Base-by-base conservation (phyloP, 2,797 vertebrate genomes). In the Malacoraja senta region DNA sequence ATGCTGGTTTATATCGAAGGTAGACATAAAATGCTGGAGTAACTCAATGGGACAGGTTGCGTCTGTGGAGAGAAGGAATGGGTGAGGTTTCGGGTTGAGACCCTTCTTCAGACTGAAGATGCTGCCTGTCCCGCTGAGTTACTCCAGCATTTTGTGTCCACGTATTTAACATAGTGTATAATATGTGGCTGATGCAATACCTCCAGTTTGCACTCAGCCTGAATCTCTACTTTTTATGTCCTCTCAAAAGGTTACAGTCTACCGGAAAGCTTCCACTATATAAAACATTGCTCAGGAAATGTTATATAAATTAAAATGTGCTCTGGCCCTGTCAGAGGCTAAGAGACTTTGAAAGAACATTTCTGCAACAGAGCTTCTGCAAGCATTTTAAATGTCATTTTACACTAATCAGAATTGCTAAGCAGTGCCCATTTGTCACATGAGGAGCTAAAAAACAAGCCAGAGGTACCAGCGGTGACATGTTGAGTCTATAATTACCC, bases 301-400 rank as follows among this genome's bases (percentile, higher is more conserved):
- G 81, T 84, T 84, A 68, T 63, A n/a, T 88, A 88, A 88, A 68
- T 88, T 88, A 68, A 68, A 65, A 19, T 88, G 61, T n/a, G n/a
- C 84, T 65, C n/a, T 15, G 21, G 63, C 84, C 63, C 15, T 86
- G 84, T 35, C 84, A 68, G n/a, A 88, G 84, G 10, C 63, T 63
- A 68, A 65, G 84, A 35, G n/a, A 65, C n/a, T 65, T 88, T 35
- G n/a, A 15, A n/a, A 65, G 35, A 88, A 68, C n/a, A 88, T 68
- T 88, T 88, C 84, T 88, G 84, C 17, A 68, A 9, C 84, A 88
- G 63, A 88, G 83, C 83, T 63, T 63, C 83, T 61, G 61, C 29
- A 29, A 86, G 84, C 84, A 88, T 88, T 88, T 88, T 88, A 88
- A 88, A 88, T 88, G 84, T 68, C 61, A 88, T 88, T 65, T 88